Percentiles rank a stretch among this genome's conserved stretches.
Conservation (phyloP, 2,797 vertebrate genomes). For the Melanogrammus aeglefinus region DNA sequence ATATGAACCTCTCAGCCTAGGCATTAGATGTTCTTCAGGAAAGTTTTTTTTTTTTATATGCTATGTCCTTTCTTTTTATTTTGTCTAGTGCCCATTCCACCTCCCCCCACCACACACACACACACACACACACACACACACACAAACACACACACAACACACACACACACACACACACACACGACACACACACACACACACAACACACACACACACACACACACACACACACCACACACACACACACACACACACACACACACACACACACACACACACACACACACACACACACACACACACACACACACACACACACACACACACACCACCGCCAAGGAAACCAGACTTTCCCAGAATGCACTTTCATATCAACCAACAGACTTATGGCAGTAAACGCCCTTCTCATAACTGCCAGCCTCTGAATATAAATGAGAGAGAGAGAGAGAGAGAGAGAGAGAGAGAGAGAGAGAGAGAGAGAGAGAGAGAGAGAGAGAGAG, state of each 20-base stretch:
- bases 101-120: background rate
- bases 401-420: slow-evolving; percentile 2
- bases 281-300: too few relatives aligned
- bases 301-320: too few relatives aligned
- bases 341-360: slow-evolving; percentile 10
- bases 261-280: too few relatives aligned
- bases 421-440: slow-evolving; percentile 26
- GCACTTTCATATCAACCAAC: slow-evolving; percentile 24
- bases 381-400: slow-evolving; percentile 16
- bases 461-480: slow-evolving; percentile 11
- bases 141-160: too few relatives aligned
- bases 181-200: too few relatives aligned
- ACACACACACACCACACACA: too few relatives aligned
- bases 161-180: too few relatives aligned
- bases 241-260: too few relatives aligned
- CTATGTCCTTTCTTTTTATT: background rate
- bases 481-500: background rate
- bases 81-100: background rate
- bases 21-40: background rate
- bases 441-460: slow-evolving; percentile 9
- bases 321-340: background rate
- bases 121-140: too few relatives aligned
- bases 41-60: background rate
- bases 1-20: background rate
- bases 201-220: too few relatives aligned